Evolutionary conservation across 2,888 invertebrate species (phyloP).

Genomic region (Mythimna albipuncta): DNA sequence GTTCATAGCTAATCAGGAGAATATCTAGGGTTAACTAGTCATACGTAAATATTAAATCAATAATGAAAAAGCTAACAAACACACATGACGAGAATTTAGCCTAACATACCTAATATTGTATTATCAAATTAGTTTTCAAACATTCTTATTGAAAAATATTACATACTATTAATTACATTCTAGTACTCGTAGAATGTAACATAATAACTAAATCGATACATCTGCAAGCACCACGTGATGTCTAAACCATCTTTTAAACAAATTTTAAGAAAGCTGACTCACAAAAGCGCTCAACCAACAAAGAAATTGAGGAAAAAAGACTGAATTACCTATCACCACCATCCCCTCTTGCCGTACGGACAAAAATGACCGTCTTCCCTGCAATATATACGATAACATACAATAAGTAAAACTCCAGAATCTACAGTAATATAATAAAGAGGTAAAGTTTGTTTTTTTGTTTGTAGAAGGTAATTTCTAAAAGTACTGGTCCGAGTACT

Average conservation of each 20-base stretch:
- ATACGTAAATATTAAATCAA: too few species aligned
- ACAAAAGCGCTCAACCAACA: slow-evolving; percentile 50
- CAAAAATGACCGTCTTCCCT: slow-evolving; percentile 78
- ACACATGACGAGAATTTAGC: too few species aligned
- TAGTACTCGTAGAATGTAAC: background rate
- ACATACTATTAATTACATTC: background rate
- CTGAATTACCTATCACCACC: slow-evolving; percentile 68
- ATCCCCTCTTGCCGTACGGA: slow-evolving; percentile 78
- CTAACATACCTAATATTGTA: background rate
- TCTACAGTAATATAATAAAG: background rate
- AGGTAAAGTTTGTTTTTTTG: too few species aligned
- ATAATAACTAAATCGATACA: background rate
- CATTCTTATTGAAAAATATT: background rate
- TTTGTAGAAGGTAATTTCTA: too few species aligned
- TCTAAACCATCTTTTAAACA: background rate
- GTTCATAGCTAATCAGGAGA: too few species aligned
- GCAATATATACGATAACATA: slow-evolving; percentile 68
- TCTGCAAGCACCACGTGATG: slow-evolving; percentile 5
- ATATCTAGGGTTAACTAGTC: too few species aligned
- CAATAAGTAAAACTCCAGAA: slow-evolving; percentile 48
- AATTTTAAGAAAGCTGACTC: slow-evolving; percentile 36
- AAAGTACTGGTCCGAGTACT: too few species aligned
- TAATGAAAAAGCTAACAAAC: too few species aligned
- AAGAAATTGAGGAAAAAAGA: slow-evolving; percentile 44
- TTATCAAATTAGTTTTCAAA: background rate